Evolutionary conservation across 2,113 vertebrate species (phyloP).

Genomic region (Serinus canaria): DNA sequence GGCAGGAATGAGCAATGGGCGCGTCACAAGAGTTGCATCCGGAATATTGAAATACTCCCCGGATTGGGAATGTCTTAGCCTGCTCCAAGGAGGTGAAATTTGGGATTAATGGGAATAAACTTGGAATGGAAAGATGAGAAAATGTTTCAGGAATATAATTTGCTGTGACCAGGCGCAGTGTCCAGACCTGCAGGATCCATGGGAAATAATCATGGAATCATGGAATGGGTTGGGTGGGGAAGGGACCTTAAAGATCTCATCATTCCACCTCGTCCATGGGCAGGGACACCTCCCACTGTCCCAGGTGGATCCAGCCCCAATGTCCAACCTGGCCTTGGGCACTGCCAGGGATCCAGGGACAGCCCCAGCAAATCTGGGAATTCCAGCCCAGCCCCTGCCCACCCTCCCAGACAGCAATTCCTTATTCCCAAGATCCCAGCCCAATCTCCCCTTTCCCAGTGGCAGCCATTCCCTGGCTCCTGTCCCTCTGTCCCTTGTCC

Average conservation of each 20-base stretch:
- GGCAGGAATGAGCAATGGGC: background rate
- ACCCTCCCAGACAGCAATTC: background rate
- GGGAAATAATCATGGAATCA: background rate
- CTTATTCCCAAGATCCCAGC: background rate
- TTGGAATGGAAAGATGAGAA: background rate
- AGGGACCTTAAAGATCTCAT: background rate
- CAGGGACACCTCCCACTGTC: accelerated
- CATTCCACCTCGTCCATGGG: too few species aligned
- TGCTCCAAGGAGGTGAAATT: background rate
- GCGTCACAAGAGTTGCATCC: background rate
- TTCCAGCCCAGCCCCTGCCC: background rate
- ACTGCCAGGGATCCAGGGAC: background rate
- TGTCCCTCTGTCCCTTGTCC: background rate
- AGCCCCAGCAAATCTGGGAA: background rate
- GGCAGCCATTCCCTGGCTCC: background rate
- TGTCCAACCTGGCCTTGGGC: background rate
- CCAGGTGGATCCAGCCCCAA: background rate
- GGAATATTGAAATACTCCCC: background rate
- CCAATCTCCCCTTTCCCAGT: background rate
- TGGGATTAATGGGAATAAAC: background rate
- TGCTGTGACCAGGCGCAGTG: too few species aligned
- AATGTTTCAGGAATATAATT: background rate
- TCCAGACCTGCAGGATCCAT: background rate
- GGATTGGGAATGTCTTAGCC: background rate
- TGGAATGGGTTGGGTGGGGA: background rate